Percentiles rank a stretch among this genome's conserved stretches.
Conservation (phyloP, 2,113 vertebrate species). For the Pholis gunnellus region DNA sequence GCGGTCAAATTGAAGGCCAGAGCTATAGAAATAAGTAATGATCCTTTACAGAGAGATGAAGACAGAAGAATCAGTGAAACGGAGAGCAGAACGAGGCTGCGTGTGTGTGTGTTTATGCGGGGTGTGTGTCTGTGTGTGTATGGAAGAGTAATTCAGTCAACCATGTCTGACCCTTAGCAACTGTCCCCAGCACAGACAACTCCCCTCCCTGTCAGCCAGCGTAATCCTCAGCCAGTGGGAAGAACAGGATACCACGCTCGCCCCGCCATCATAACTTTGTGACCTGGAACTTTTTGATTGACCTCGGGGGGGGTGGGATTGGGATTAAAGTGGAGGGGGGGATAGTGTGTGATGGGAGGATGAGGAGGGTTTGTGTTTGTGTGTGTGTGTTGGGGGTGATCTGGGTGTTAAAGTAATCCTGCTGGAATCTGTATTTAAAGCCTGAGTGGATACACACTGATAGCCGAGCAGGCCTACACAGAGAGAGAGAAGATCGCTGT, state of each 20-base stretch:
- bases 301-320: constrained; percentile 46
- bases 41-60: not conserved
- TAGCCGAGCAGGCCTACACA: constrained; percentile 18
- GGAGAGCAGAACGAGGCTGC: not conserved
- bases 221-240: constrained; percentile 59
- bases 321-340: constrained; percentile 48
- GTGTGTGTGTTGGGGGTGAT: constrained; percentile 9
- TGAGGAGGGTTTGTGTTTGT: not conserved
- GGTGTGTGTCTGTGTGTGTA: constrained; percentile 9
- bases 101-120: constrained; percentile 19
- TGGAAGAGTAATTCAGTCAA: constrained; percentile 31
- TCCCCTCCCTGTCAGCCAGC: constrained; percentile 45
- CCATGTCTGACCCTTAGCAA: constrained; percentile 46
- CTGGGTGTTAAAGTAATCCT: constrained; percentile 58
- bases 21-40: not conserved
- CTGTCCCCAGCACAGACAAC: constrained; percentile 50
- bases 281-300: constrained; percentile 70
- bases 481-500: constrained; percentile 14
- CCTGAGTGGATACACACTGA: constrained; percentile 14
- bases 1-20: not conserved
- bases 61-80: not conserved
- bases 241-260: constrained; percentile 10
- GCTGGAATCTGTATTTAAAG: constrained; percentile 57
- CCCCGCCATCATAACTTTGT: constrained; percentile 41
- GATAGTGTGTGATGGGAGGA: constrained; percentile 38